Evolutionary conservation across 2,113 vertebrate species (phyloP), one percentile per base, ranked within the genome.

Genomic region (Litocranius walleri): DNA sequence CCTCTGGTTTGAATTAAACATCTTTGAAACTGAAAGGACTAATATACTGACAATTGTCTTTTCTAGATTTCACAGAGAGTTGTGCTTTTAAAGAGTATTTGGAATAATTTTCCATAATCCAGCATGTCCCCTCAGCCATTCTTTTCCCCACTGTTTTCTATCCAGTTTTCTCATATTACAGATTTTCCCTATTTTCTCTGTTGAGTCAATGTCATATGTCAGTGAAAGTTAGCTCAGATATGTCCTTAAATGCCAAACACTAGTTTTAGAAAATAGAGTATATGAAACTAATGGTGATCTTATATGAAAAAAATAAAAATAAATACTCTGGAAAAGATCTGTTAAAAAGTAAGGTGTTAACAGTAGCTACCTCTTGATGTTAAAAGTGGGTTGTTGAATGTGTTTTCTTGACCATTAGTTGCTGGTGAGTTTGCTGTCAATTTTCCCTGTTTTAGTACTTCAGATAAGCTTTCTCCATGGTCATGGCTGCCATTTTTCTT

Each of bases 401-500:
- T 89, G 13, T 48, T 54, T 92, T 36, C 83, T 97, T 88, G 23
- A 43, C 56, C 36, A 15, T 48, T 19, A 90, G 64, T 16, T 80
- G 61, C 74, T 33, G 50, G 17, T 77, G 13, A 61, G 6, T 82
- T 45, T 94, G 61, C 45, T 93, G 3, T 57, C 57, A 14, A 78
- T 83, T 92, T 83, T 19, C 74, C 45, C 43, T 80, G 71, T 7
- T 0, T 84, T n/a, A 57, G 0, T 7, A 25, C 40, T 17, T 80
- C 5, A 0, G 0, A 87, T 61, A 64, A 91, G 62, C 88, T 67
- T 14, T 0, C 11, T 13, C 7, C 36, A 50, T 8, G 0, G 14
- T n/a, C 0, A 92, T 74, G 64, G 74, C 95, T 98, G 61, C 96
- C 80, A 16, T 98, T 87, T 97, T 91, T 95, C 77, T 90, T 96